A percentile compares a stretch with the other conserved stretches of the same genome.
phyloP scores from a whole-genome alignment of 2,888 invertebrate species.

The Aphodius sticticus region DNA sequence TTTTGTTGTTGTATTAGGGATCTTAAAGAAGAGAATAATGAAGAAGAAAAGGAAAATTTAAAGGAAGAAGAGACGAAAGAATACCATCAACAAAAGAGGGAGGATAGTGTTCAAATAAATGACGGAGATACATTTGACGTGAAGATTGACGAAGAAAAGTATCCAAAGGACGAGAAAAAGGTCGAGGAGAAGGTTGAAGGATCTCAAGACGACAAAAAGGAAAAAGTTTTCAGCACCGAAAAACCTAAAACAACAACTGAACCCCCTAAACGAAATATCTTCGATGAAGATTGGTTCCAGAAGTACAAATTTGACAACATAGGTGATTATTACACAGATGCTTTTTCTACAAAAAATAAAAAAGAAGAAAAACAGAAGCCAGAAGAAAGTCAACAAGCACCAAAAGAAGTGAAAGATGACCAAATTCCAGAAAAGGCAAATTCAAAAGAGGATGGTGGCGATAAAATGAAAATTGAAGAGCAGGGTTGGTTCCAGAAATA shows the following conservation, averaged over 20 bases:
- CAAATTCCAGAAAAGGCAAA: neutral
- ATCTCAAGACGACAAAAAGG: neutral
- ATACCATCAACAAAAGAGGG: neutral
- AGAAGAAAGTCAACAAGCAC: constrained; percentile 15
- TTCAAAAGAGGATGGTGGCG: neutral
- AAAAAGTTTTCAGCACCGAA: neutral
- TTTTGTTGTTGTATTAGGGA: constrained; percentile 11
- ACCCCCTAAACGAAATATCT: constrained; percentile 5
- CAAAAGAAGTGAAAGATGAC: constrained; percentile 1
- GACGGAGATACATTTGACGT: neutral
- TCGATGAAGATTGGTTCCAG: constrained; percentile 20
- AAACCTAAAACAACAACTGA: neutral
- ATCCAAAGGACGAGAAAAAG: constrained; percentile 6
- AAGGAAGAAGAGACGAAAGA: constrained; percentile 11
- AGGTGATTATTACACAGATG: constrained; percentile 8
- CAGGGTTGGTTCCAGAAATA: constrained; percentile 11
- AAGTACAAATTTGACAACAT: constrained; percentile 18
- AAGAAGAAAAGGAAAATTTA: neutral
- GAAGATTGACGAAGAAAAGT: neutral
- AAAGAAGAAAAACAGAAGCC: neutral
- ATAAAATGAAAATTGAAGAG: constrained; percentile 4
- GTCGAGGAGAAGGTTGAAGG: constrained; percentile 6
- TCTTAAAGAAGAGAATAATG: neutral
- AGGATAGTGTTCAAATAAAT: neutral
- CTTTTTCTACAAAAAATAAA: neutral